phyloP scores from a whole-genome alignment of 2,797 vertebrate genomes.

The Pseudomugil tenellus region DNA sequence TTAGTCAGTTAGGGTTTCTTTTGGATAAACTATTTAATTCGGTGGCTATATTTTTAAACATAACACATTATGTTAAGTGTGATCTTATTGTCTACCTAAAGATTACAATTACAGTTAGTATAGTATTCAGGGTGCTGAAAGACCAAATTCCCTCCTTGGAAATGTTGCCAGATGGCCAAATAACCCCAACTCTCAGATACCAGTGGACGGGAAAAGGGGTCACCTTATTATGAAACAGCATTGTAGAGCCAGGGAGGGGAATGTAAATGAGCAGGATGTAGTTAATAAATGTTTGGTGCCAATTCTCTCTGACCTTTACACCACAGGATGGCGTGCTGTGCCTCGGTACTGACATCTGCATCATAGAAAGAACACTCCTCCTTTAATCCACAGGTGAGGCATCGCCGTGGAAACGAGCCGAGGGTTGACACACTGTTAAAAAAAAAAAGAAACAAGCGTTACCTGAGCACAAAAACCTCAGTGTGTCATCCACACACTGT shows the following conservation, averaged over 20 bases:
- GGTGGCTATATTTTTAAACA: too few species aligned
- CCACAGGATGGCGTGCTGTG: slow-evolving; percentile 86
- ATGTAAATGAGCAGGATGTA: not conserved
- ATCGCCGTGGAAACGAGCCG: slow-evolving; percentile 86
- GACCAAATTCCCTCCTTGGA: too few species aligned
- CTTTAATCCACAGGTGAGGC: slow-evolving; percentile 89
- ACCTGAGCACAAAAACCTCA: not conserved
- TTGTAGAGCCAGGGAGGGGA: too few species aligned
- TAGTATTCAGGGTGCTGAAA: too few species aligned
- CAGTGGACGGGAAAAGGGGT: not conserved
- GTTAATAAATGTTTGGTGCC: not conserved
- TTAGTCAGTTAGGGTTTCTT: not conserved
- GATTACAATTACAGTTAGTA: too few species aligned
- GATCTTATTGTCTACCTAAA: too few species aligned
- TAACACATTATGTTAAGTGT: too few species aligned
- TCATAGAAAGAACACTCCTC: slow-evolving; percentile 88
- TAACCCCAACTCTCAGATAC: not conserved
- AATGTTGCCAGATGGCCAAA: not conserved
- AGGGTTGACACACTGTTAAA: slow-evolving; percentile 87
- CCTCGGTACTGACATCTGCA: slow-evolving; percentile 86
- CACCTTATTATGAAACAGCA: not conserved
- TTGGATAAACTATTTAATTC: not conserved
- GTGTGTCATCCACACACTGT: not conserved
- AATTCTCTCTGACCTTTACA: slow-evolving; percentile 86
- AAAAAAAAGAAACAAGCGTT: not conserved